These are phyloP conservation scores for Caenorhabditis sp. DNA, from an alignment of 2,888 invertebrate genomes.

Conservation along the genomic window DNA sequence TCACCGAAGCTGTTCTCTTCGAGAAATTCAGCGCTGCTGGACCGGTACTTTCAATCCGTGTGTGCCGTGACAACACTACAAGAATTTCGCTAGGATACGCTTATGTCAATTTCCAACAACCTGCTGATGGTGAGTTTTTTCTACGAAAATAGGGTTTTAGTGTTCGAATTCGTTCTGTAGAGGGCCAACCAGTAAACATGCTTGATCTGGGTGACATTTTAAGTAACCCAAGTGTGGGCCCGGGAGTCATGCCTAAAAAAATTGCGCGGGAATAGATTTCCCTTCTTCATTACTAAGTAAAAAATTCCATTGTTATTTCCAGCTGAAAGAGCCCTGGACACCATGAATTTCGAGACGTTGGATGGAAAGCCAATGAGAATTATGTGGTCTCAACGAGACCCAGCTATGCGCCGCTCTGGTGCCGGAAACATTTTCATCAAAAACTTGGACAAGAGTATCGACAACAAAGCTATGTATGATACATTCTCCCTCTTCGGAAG, in stretches of 20 bases:
- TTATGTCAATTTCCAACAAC: constrained; percentile 99
- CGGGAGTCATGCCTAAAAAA: too few relatives aligned
- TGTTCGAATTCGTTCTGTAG: too few relatives aligned
- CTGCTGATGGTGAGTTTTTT: constrained; percentile 87
- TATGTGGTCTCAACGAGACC: constrained; percentile 99
- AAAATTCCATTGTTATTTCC: constrained; percentile 16
- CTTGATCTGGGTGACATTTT: too few relatives aligned
- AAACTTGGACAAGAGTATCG: constrained; percentile 95
- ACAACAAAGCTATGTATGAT: constrained; percentile 99
- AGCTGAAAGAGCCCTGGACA: constrained; percentile 97
- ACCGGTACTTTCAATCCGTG: constrained; percentile 96
- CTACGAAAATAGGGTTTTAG: too few relatives aligned
- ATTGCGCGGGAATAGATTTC: too few relatives aligned
- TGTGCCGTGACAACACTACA: constrained; percentile 96
- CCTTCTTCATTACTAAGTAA: too few relatives aligned
- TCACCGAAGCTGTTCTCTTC: constrained; percentile 97
- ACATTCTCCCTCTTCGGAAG: constrained; percentile 98
- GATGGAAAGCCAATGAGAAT: constrained; percentile 97
- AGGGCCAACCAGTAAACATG: too few relatives aligned
- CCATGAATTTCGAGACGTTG: constrained; percentile 98
- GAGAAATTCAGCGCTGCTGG: constrained; percentile 99
- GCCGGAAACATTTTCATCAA: constrained; percentile 99
- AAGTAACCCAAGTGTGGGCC: too few relatives aligned
- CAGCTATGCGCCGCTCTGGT: constrained; percentile 88
- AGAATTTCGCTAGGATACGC: constrained; percentile 97